Evolutionary conservation across 2,888 invertebrate genomes (phyloP), one percentile per base, ranked within the genome.

Genomic region (Hyposoter dolosus): DNA sequence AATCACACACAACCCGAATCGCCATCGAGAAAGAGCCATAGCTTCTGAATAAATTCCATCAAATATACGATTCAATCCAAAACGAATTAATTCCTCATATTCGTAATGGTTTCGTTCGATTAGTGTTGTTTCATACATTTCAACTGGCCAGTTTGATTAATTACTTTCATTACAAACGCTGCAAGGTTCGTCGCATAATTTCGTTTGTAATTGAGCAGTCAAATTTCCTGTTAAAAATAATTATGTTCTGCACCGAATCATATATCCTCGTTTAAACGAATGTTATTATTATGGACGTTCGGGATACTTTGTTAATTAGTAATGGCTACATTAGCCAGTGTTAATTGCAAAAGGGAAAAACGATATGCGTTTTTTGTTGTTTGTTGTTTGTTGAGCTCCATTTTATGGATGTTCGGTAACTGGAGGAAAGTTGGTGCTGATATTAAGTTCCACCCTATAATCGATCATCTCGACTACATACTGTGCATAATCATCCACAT

Each of bases 381-480:
- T n/a, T n/a, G n/a, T 10, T 63, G 76, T 32, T 60, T 53, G 45
- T 9, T 3, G 50, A 53, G 17, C n/a, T 12, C 5, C 28, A 12
- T 60, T 28, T 28, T 47, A 19, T 45, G 56, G 23, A 50, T 74
- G 4, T 40, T 19, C 43, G 32, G 40, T 12, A 56, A 23, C 63
- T 40, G n/a, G 40, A 47, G 60, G 17, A 76, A 76, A 82, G 69
- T 76, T 63, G 47, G 32, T 76, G 69, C 32, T 60, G 56, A 17
- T 72, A 83, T 78, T 66, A 7, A 12, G 53, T 78, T 53, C 32
- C 50, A 66, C 28, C 45, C 65, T 40, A 15, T 19, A 15, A n/a
- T 40, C 68, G 68, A 68, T 68, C 76, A 40, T 66, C 35, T 23
- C 50, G 19, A 17, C 10, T 35, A 9, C 60, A 12, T 45, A 28